These are phyloP conservation scores for Zosterops japonicus DNA, from an alignment of 2,113 vertebrate species.

Conservation along the genomic window DNA sequence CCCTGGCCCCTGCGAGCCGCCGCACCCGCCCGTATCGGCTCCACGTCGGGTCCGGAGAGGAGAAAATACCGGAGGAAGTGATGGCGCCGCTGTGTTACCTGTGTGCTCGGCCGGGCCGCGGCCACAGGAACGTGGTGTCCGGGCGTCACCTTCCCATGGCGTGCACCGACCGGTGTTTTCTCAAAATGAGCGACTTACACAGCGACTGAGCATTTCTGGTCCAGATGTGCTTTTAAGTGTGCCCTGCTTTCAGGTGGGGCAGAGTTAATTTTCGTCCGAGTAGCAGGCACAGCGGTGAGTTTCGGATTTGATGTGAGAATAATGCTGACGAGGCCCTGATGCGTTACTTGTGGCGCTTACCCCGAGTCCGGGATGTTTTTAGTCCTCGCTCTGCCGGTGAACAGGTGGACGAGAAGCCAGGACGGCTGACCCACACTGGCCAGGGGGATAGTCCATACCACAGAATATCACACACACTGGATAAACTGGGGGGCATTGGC, in stretches of 20 bases:
- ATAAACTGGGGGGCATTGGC: neutral
- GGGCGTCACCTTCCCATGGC: neutral
- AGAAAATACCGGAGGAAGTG: neutral
- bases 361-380: too few relatives aligned
- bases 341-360: neutral
- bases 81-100: too few relatives aligned
- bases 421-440: neutral
- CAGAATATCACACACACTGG: accelerated
- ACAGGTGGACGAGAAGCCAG: neutral
- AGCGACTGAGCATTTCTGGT: neutral
- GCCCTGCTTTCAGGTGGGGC: neutral
- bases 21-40: accelerated
- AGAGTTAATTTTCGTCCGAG: neutral
- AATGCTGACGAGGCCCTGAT: neutral
- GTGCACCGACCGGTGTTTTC: neutral
- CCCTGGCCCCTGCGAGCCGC: neutral
- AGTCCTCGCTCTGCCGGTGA: neutral
- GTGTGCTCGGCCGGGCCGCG: neutral
- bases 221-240: neutral
- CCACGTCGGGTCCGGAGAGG: neutral
- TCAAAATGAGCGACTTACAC: neutral
- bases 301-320: too few relatives aligned
- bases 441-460: neutral
- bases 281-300: neutral
- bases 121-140: accelerated